Base-by-base conservation (phyloP, 2,113 vertebrate genomes). In the Petroica traversi region DNA sequence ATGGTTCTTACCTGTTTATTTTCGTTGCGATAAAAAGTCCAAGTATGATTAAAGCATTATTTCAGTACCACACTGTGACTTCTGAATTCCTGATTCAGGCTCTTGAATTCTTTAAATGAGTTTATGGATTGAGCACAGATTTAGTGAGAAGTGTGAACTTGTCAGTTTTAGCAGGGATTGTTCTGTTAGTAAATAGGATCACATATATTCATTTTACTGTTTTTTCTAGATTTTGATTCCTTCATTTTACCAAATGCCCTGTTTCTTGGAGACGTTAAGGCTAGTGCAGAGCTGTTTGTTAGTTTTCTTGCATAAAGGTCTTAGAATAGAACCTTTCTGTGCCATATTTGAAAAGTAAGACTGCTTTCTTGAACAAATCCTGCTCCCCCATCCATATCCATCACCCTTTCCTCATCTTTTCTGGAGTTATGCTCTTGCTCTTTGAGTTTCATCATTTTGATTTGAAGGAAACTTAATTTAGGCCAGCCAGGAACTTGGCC, bases 381-480 rank as follows among this genome's bases (percentile, higher is more conserved):
- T 38, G 25, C 29, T 64, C 7, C 33, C 17, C n/a, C 12, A 41
- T n/a, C 26, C 0, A 2, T 31, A 46, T 76, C 43, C 18, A 63
- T 96, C 49, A 36, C 7, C 19, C 11, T 82, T 85, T 59, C 24
- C 31, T 89, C 24, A 14, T 78, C 73, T 89, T 78, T 76, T 89
- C 69, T 6, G 31, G n/a, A 52, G 36, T 84, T 88, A n/a, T 1
- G 1, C 41, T 58, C 36, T 64, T 93, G 6, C 26, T 88, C 7
- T 92, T 45, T 74, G 20, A 61, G 34, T 86, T 67, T 84, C 14
- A 77, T 93, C 51, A 34, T 41, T 86, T 46, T 76, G n/a, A 64
- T 85, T 85, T 89, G 66, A 91, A 78, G 57, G 69, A 89, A 64
- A 82, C 41, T 75, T 91, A 78, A 78, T 93, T 92, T 85, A 82